Evolutionary conservation across 2,888 invertebrate species (phyloP).

Genomic region (Tillus elongatus): DNA sequence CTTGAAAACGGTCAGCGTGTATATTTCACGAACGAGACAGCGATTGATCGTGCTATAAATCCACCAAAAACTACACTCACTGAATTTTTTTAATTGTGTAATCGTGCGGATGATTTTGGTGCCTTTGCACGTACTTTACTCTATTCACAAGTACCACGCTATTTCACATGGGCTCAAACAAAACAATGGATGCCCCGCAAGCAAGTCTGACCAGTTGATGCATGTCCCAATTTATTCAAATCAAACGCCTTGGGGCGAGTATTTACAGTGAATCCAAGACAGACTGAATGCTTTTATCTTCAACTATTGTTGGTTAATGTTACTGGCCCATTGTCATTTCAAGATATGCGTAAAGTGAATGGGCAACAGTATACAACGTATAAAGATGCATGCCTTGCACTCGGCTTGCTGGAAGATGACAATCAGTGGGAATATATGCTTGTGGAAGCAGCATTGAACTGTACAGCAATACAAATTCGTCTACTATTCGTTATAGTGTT

Average conservation of each 20-base stretch:
- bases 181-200: too few species aligned
- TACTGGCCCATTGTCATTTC: too few species aligned
- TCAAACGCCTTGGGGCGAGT: conserved; percentile 21
- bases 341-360: conserved; percentile 11
- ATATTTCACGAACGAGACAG: conserved; percentile 12
- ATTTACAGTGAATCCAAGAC: conserved; percentile 22
- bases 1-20: too few species aligned
- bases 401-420: conserved; percentile 20
- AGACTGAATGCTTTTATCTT: too few species aligned
- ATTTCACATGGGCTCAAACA: too few species aligned
- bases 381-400: conserved; percentile 10
- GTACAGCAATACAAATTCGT: conserved; percentile 26
- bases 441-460: conserved; percentile 15
- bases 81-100: conserved; percentile 18
- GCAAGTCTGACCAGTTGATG: conserved; percentile 14
- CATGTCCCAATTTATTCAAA: conserved; percentile 18
- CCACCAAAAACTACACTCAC: conserved; percentile 18
- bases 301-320: too few species aligned
- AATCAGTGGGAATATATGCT: conserved; percentile 17
- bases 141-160: conserved; percentile 32
- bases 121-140: conserved; percentile 29
- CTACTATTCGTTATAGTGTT: conserved; percentile 29
- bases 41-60: conserved; percentile 6
- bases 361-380: conserved; percentile 8
- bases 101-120: too few species aligned